phyloP scores from a whole-genome alignment of 2,113 vertebrate species.

The Atrichornis clamosus region DNA sequence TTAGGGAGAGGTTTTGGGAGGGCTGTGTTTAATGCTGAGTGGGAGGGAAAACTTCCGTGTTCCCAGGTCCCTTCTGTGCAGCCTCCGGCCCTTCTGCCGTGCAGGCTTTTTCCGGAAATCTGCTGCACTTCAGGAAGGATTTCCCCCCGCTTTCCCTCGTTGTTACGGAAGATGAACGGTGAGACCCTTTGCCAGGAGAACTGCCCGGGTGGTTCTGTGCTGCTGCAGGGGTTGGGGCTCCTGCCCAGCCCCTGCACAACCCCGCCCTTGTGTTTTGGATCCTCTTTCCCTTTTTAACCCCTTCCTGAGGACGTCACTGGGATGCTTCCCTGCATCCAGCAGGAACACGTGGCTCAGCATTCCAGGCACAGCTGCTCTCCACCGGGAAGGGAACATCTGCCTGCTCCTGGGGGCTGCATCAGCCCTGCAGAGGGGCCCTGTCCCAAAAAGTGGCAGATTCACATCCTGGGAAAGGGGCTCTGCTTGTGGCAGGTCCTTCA shows the following conservation, averaged over 20 bases:
- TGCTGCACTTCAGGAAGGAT: neutral
- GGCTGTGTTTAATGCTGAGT: accelerated
- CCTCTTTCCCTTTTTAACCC: neutral
- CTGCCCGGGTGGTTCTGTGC: neutral
- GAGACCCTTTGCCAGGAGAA: neutral
- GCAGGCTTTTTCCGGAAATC: neutral
- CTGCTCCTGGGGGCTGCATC: neutral
- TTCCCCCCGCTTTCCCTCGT: neutral
- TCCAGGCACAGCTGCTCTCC: neutral
- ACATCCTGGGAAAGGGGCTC: neutral
- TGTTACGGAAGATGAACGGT: neutral
- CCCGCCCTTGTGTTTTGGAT: neutral
- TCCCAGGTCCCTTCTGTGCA: neutral
- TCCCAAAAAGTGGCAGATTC: neutral
- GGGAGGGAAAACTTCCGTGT: neutral
- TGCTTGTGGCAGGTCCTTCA: accelerated
- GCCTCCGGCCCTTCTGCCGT: neutral
- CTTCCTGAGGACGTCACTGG: neutral
- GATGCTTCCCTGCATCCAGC: neutral
- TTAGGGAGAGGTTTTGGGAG: accelerated
- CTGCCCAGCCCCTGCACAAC: neutral
- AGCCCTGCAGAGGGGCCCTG: accelerated
- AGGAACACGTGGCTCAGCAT: neutral
- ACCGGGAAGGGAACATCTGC: neutral
- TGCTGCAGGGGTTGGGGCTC: neutral